Percentiles rank a stretch among this genome's conserved stretches.
Conservation (phyloP, 2,113 vertebrate genomes). For the Candoia aspera region DNA sequence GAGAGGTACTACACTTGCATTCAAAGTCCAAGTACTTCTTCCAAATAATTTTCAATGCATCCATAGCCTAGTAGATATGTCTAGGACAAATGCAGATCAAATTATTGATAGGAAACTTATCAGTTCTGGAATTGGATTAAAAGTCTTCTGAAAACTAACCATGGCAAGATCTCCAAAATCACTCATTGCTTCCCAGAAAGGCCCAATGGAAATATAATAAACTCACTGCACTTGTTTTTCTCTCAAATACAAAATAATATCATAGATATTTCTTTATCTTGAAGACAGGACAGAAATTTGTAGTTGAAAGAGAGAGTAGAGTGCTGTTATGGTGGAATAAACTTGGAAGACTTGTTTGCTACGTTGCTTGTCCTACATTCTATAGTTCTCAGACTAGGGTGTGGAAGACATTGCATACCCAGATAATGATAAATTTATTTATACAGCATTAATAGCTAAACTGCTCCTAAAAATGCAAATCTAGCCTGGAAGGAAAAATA, state of each 20-base stretch:
- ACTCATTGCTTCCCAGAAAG: conserved; percentile 36
- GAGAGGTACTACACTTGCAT: neutral
- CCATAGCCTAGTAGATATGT: neutral
- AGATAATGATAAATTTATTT: neutral
- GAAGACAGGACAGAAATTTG: neutral
- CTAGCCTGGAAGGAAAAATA: neutral
- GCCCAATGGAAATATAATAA: neutral
- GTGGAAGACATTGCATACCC: neutral
- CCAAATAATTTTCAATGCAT: neutral
- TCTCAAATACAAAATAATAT: neutral
- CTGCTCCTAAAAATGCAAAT: neutral
- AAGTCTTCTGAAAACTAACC: conserved; percentile 35
- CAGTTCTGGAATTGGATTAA: conserved; percentile 46
- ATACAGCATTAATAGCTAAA: neutral
- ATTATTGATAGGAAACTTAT: conserved; percentile 38
- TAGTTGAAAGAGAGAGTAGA: neutral
- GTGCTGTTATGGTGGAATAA: neutral
- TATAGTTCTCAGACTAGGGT: neutral
- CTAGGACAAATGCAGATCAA: conserved; percentile 19
- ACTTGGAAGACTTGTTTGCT: neutral
- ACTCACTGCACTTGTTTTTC: neutral
- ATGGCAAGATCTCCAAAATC: conserved; percentile 19
- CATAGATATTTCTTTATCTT: neutral
- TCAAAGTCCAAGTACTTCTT: neutral
- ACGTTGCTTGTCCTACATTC: neutral